These are phyloP conservation scores for Ganaspis brasiliensis DNA, from an alignment of 2,888 invertebrate genomes.

Conservation along the genomic window DNA sequence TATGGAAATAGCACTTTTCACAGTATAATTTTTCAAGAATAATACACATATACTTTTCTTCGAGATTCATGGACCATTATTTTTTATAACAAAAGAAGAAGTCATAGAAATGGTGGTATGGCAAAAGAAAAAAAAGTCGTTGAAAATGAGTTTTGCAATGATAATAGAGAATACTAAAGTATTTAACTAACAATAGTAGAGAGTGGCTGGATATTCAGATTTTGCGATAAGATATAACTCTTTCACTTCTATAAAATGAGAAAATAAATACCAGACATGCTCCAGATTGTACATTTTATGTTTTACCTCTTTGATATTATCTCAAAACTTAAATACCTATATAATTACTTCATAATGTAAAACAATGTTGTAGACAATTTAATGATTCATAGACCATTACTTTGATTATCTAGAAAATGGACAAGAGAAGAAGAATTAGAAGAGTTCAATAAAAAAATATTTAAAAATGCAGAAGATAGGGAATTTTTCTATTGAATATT, in stretches of 20 bases:
- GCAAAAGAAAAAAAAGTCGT: slow-evolving; percentile 1
- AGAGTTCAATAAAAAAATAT: no score
- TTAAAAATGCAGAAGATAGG: no score
- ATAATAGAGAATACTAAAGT: background rate
- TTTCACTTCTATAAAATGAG: slow-evolving; percentile 3
- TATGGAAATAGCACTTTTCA: slow-evolving; percentile 24
- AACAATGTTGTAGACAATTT: no score
- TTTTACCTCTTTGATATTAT: background rate
- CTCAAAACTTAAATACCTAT: no score
- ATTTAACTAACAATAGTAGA: slow-evolving; percentile 14
- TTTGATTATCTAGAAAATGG: no score
- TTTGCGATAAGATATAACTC: slow-evolving; percentile 14
- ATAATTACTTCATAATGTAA: no score
- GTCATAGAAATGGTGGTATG: background rate
- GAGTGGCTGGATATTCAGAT: slow-evolving; percentile 18
- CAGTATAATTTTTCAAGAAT: background rate
- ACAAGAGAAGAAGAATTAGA: no score
- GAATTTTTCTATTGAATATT: no score
- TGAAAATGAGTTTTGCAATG: background rate
- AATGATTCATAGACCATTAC: no score
- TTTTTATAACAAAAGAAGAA: background rate
- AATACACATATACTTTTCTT: slow-evolving; percentile 15
- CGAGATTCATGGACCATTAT: background rate
- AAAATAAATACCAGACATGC: slow-evolving; percentile 12
- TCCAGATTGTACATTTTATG: background rate